phyloP scores from a whole-genome alignment of 2,797 vertebrate genomes.

The Gorsachius magnificus region DNA sequence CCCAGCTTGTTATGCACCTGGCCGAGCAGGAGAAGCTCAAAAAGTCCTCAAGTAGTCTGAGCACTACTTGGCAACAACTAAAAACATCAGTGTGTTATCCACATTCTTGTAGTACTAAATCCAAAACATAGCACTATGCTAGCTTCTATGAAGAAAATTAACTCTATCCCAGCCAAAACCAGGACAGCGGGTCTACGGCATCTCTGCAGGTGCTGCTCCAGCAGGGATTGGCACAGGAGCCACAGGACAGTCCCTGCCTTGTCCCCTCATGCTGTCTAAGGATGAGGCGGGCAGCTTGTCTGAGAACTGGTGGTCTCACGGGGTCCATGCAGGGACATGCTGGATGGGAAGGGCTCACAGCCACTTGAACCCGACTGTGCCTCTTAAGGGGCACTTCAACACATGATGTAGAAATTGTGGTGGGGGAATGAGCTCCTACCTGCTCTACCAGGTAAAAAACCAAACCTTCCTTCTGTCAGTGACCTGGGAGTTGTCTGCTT shows the following conservation, averaged over 20 bases:
- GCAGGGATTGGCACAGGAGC: background rate
- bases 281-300: background rate
- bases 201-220: background rate
- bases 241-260: background rate
- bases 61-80: too few species aligned
- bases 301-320: background rate
- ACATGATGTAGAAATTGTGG: accelerated
- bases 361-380: background rate
- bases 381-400: background rate
- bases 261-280: background rate
- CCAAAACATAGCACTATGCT: too few species aligned
- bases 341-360: background rate
- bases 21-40: too few species aligned
- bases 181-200: background rate
- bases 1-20: too few species aligned
- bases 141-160: too few species aligned
- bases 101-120: too few species aligned
- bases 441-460: background rate
- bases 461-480: background rate
- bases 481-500: background rate
- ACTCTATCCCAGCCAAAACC: too few species aligned
- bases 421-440: background rate
- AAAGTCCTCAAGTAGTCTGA: too few species aligned
- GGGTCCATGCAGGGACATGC: accelerated
- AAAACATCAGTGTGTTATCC: too few species aligned